phyloP scores from a whole-genome alignment of 2,797 vertebrate genomes.

The Pelobates cultripes region DNA sequence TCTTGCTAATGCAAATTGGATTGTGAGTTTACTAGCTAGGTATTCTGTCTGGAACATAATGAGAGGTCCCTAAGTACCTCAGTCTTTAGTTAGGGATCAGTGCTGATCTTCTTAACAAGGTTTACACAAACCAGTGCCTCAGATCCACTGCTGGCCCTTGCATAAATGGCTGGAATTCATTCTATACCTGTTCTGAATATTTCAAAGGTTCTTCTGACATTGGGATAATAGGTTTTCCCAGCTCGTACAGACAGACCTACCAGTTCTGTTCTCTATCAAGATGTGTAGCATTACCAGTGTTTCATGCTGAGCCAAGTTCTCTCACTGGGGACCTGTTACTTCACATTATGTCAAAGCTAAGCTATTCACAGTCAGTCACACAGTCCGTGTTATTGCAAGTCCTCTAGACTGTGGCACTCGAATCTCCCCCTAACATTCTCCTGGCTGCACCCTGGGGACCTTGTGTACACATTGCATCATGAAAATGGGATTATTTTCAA shows the following conservation, averaged over 20 bases:
- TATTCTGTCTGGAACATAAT: slow-evolving; percentile 15
- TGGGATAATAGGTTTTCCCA: slow-evolving; percentile 46
- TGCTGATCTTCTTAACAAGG: slow-evolving; percentile 34
- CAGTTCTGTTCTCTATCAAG: slow-evolving; percentile 50
- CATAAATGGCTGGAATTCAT: slow-evolving; percentile 27
- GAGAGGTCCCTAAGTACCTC: slow-evolving; percentile 15
- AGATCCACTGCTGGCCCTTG: slow-evolving; percentile 18
- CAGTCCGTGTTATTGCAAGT: slow-evolving; percentile 48
- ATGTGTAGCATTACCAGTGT: slow-evolving; percentile 40
- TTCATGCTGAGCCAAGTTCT: slow-evolving; percentile 47
- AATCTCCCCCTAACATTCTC: slow-evolving; percentile 39
- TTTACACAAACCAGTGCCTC: slow-evolving; percentile 21
- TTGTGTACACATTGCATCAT: slow-evolving; percentile 43
- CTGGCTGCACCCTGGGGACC: slow-evolving; percentile 31
- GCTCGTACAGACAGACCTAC: slow-evolving; percentile 32
- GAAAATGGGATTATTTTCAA: slow-evolving; percentile 39
- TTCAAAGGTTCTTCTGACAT: slow-evolving; percentile 33
- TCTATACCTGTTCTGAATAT: slow-evolving; percentile 44
- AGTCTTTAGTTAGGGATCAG: slow-evolving; percentile 34
- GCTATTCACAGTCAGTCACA: slow-evolving; percentile 49
- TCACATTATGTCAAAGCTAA: slow-evolving; percentile 54
- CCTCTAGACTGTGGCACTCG: slow-evolving; percentile 43
- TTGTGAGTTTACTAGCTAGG: slow-evolving; percentile 8
- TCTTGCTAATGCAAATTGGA: slow-evolving; percentile 1
- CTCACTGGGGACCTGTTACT: slow-evolving; percentile 49